Base-by-base conservation (phyloP, 2,797 vertebrate species). In the Argentina silus region DNA sequence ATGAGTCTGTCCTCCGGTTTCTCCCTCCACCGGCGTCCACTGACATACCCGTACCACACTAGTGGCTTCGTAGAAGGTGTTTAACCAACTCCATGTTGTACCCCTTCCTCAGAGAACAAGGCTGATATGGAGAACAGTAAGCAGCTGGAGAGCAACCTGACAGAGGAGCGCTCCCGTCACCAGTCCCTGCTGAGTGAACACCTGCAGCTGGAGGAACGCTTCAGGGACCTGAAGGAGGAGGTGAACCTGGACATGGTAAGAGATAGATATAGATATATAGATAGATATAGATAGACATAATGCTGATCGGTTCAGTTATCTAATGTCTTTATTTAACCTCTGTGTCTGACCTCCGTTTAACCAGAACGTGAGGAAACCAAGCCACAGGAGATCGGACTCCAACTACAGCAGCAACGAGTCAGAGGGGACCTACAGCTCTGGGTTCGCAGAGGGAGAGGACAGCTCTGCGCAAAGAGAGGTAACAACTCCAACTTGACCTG, bases 101-200 rank as follows among this genome's bases (percentile, higher is more conserved):
- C 27, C 17, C 11, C 19, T 10, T 5, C 17, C 72, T 80, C 73
- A 92, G 91, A 86, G 6, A 80, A 80, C n/a, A 94, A 91, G 87
- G 92, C 87, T 73, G 81, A 95, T 10, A 59, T 83, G 17, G 95
- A 96, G 83, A 92, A 94, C 88, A 95, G 92, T 0, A 95, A 95
- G 78, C 95, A 95, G 73, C 83, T 98, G 72, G 94, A 97, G 86
- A 92, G 93, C 0, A 95, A 97, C 63, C 90, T 99, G 78, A 94
- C 92, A 0, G 97, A 97, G 42, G 97, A 98, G 61, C 92, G 96
- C 17, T 85, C 94, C 19, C 94, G 95, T 72, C 98, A 98, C 84
- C 97, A 99, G 90, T 96, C 92, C 88, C 95, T 99, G 67, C 94
- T 99, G 76, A 95, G 95, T 74, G 96, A 98, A 79, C 95, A 97